Evolutionary conservation across 2,888 invertebrate species (phyloP).

Genomic region (Patella pellucida): DNA sequence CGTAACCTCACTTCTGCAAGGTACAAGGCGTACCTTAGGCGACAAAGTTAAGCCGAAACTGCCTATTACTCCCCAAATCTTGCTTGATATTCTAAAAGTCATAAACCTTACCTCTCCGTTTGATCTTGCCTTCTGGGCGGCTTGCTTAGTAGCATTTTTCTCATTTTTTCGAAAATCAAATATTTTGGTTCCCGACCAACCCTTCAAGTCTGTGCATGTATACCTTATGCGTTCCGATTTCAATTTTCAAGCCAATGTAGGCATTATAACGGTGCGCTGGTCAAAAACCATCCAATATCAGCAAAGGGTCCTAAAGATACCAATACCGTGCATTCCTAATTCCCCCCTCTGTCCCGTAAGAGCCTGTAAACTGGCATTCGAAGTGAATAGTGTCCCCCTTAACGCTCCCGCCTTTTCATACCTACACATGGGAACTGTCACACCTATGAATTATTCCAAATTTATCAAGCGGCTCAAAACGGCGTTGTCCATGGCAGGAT

Average conservation of each 20-base stretch:
- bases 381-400: neutral
- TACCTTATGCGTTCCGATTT: neutral
- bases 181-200: neutral
- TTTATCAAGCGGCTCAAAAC: no score
- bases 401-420: neutral
- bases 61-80: constrained; percentile 12
- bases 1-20: constrained; percentile 19
- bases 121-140: constrained; percentile 15
- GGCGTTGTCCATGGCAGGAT: no score
- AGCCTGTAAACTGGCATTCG: neutral
- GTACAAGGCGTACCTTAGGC: constrained; percentile 5
- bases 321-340: neutral
- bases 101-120: neutral
- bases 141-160: constrained; percentile 17
- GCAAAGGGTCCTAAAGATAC: neutral
- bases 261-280: neutral
- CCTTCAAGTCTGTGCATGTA: neutral
- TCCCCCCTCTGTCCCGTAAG: neutral
- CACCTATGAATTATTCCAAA: no score
- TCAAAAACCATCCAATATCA: neutral
- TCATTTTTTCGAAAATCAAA: constrained; percentile 12
- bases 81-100: neutral
- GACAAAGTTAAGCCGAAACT: constrained; percentile 14
- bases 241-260: neutral
- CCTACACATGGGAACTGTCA: neutral